Percentiles rank a stretch among this genome's conserved stretches.
These are phyloP conservation scores for Psephotus haematonotus DNA, from an alignment of 2,113 vertebrate genomes.

Conservation along the genomic window DNA sequence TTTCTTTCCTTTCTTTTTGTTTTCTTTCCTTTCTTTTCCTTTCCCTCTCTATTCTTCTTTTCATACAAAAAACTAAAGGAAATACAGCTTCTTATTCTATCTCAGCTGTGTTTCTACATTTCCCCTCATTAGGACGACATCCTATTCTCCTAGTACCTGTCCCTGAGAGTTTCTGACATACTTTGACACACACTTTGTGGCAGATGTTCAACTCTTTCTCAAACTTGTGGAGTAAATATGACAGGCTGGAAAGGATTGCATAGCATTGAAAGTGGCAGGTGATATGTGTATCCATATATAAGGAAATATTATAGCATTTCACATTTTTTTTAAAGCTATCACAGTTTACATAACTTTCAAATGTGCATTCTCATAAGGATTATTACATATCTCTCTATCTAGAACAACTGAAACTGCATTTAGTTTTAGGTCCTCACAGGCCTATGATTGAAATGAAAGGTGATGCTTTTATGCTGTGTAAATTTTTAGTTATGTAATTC, in stretches of 20 bases:
- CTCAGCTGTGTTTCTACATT: not conserved
- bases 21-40: not conserved
- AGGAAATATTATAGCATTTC: not conserved
- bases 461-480: not conserved
- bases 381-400: not conserved
- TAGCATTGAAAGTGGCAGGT: not conserved
- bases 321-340: not conserved
- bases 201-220: not conserved
- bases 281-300: not conserved
- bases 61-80: not conserved
- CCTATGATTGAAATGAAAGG: conserved; percentile 15
- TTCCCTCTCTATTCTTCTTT: not conserved
- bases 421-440: not conserved
- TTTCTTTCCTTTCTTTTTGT: no score
- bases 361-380: not conserved
- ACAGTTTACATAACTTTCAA: not conserved
- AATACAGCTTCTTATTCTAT: not conserved
- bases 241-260: not conserved
- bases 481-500: not conserved
- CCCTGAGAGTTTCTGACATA: not conserved
- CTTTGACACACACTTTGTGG: not conserved
- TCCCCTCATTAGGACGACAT: not conserved
- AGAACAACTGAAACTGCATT: not conserved
- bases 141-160: not conserved
- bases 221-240: not conserved